phyloP scores from a whole-genome alignment of 2,113 vertebrate genomes.

The Corythornis madagascariensis region DNA sequence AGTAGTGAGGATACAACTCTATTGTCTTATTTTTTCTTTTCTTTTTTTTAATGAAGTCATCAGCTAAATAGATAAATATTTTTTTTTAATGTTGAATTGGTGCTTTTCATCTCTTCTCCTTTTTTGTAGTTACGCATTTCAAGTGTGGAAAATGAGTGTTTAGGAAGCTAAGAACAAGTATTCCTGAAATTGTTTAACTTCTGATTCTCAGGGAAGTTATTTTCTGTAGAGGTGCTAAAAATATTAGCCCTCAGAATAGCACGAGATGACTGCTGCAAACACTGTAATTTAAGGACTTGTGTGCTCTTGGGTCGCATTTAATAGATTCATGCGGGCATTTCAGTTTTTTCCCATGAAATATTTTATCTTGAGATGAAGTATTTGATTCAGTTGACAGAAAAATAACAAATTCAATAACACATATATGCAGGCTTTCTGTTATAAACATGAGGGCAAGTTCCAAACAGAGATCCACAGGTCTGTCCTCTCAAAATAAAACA shows the following conservation, averaged over 20 bases:
- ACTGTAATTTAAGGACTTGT: constrained; percentile 23
- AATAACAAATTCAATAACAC: neutral
- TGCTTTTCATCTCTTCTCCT: neutral
- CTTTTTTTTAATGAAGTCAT: neutral
- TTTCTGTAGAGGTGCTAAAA: constrained; percentile 50
- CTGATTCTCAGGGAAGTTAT: constrained; percentile 33
- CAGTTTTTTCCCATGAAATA: constrained; percentile 37
- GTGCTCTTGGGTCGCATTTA: neutral
- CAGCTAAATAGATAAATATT: neutral
- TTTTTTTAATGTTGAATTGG: neutral
- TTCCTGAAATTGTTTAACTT: neutral
- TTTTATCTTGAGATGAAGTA: neutral
- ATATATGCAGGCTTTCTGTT: neutral
- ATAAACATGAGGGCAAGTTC: neutral
- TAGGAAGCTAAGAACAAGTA: neutral
- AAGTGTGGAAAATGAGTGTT: neutral
- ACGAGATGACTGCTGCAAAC: neutral
- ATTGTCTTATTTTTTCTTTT: neutral
- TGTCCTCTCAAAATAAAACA: neutral
- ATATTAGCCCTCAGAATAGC: constrained; percentile 42
- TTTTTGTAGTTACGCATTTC: neutral
- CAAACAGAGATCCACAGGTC: neutral
- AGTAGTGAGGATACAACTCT: neutral
- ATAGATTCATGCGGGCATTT: constrained; percentile 4
- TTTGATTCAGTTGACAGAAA: neutral